Base-by-base conservation (phyloP, 2,113 vertebrate genomes). In the Nibea albiflora region DNA sequence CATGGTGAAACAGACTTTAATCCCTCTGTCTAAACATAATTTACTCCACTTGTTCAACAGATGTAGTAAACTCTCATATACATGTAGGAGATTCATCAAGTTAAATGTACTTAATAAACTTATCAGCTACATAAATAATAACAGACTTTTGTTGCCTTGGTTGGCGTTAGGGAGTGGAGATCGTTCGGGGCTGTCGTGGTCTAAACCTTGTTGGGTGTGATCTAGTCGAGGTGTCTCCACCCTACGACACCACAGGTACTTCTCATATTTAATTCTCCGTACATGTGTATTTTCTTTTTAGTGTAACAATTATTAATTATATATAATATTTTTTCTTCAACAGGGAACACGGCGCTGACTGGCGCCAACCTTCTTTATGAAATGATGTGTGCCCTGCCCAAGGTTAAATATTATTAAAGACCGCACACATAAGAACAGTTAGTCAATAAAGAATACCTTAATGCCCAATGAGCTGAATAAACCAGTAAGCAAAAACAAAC, bases 291-390 rank as follows among this genome's bases (percentile, higher is more conserved):
- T 19, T 19, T 57, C 31, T 5, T 8, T 15, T 73, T 14, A 2
- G 4, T 47, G 50, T 2, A 72, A 47, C 11, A 5, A 16, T 50
- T 42, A 42, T 64, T 2, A 39, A 8, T 60, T 57, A 28, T 14
- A 17, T 24, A 16, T 5, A 39, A 2, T 35, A 19, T 68, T 22
- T 15, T 75, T 31, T 28, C 6, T 11, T 83, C 11, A 10, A 8
- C 72, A 99, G 98, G 98, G 7, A 99, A 97, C 93, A 99, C 98
- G 0, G 96, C 98, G 1, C 94, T 99, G 65, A 91, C 96, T 62
- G 98, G 94, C 0, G 98, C 97, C 46, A 99, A 99, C 82, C 94
- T 99, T 22, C 95, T 99, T 15, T 99, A 98, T 26, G 98, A 99
- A 92, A 99, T 99, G 97, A 85, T 99, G n/a, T 99, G 97, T 0